A percentile compares a stretch with the other conserved stretches of the same genome.
Conservation (phyloP, 2,113 vertebrate genomes). For the Bos taurus region DNA sequence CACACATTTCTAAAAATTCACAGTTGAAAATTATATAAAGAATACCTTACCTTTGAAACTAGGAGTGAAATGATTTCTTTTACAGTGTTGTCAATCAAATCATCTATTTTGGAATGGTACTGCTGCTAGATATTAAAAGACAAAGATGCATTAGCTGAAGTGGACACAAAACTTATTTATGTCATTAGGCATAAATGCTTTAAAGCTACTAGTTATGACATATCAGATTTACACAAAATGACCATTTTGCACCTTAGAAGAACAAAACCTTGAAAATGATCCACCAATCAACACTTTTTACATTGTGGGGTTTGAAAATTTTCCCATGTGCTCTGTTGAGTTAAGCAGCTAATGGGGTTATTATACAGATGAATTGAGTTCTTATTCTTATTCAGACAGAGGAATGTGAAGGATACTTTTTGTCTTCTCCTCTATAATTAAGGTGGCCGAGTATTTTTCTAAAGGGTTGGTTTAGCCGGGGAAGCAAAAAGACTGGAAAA, state of each 20-base stretch:
- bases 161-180: conserved; percentile 68
- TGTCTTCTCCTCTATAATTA: conserved; percentile 93
- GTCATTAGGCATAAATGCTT: conserved; percentile 69
- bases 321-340: conserved; percentile 89
- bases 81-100: conserved; percentile 93
- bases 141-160: conserved; percentile 72
- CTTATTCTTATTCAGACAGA: conserved; percentile 89
- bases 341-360: conserved; percentile 98
- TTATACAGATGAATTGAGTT: conserved; percentile 93
- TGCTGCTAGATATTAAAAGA: conserved; percentile 89
- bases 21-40: not conserved
- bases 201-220: conserved; percentile 74
- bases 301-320: conserved; percentile 83
- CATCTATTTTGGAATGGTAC: conserved; percentile 98
- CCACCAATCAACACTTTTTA: conserved; percentile 82
- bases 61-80: conserved; percentile 94
- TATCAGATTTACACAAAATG: conserved; percentile 80
- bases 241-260: conserved; percentile 80
- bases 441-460: conserved; percentile 90
- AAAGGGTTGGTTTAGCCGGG: conserved; percentile 90
- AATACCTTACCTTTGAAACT: conserved; percentile 91
- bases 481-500: conserved; percentile 90
- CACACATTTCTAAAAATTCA: conserved; percentile 17
- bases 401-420: conserved; percentile 99
- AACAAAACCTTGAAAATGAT: conserved; percentile 86